Evolutionary conservation across 1,140 invertebrate species (phyloP).

Genomic region (Portunus trituberculatus): DNA sequence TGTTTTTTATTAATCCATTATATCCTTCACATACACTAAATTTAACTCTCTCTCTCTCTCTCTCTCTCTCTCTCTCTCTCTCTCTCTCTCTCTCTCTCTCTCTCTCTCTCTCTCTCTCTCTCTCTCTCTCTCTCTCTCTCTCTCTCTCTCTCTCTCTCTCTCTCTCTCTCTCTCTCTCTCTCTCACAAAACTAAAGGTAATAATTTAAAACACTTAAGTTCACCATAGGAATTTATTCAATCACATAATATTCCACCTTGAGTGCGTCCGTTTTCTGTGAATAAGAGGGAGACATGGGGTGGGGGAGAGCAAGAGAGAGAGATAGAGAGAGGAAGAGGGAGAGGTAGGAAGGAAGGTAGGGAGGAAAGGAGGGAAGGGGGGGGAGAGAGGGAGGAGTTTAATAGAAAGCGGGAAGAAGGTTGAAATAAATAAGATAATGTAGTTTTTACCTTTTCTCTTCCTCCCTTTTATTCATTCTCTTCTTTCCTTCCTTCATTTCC

Average conservation of each 20-base stretch:
- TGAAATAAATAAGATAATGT: background rate
- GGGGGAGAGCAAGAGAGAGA: background rate
- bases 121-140: background rate
- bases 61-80: background rate
- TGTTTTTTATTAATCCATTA: background rate
- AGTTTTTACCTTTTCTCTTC: too few relatives aligned
- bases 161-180: background rate
- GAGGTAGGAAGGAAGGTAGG: background rate
- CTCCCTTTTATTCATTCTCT: too few relatives aligned
- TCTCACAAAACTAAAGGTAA: background rate
- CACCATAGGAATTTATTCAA: background rate
- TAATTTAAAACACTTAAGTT: background rate
- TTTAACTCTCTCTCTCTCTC: background rate
- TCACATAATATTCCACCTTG: background rate
- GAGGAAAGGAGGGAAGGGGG: background rate
- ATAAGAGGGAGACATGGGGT: background rate
- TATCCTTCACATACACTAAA: background rate
- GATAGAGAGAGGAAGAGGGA: background rate
- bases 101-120: background rate
- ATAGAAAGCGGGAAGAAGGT: background rate
- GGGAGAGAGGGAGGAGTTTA: background rate
- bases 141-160: background rate
- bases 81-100: slow-evolving; percentile 4
- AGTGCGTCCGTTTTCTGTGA: background rate
- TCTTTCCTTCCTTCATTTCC: too few relatives aligned